Conservation (phyloP, 2,888 invertebrate species). For the Parnassius apollo region DNA sequence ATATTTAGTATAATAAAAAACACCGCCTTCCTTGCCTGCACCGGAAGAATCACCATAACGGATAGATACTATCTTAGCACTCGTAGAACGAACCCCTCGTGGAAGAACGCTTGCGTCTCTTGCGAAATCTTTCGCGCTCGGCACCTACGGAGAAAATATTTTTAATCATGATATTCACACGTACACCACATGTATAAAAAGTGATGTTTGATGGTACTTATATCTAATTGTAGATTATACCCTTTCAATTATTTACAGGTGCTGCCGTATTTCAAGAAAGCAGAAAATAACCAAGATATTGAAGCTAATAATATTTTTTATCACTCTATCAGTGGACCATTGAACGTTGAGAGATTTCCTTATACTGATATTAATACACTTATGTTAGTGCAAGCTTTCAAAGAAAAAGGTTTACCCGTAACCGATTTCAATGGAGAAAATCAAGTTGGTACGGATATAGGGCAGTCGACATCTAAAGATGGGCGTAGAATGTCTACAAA, state of each 20-base stretch:
- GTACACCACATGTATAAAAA: no score
- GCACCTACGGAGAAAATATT: no score
- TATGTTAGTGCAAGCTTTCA: constrained; percentile 81
- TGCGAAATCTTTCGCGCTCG: no score
- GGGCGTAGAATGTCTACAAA: constrained; percentile 84
- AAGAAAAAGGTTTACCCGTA: constrained; percentile 82
- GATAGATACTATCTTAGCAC: no score
- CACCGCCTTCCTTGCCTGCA: no score
- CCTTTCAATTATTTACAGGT: constrained; percentile 55
- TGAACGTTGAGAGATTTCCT: constrained; percentile 83
- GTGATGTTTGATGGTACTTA: no score
- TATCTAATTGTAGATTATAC: no score
- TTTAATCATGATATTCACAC: no score
- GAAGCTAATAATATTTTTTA: constrained; percentile 77
- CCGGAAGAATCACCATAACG: no score
- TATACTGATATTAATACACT: constrained; percentile 82
- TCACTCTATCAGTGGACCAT: constrained; percentile 83
- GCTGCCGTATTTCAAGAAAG: constrained; percentile 86
- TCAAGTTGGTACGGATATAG: constrained; percentile 82
- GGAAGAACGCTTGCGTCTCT: no score
- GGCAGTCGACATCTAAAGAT: constrained; percentile 82
- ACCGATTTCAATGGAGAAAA: constrained; percentile 81
- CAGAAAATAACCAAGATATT: constrained; percentile 82
- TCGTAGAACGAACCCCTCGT: no score
- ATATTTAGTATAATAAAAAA: no score